Evolutionary conservation across 2,888 invertebrate genomes (phyloP).

Genomic region (Phyllotreta cruciferae): DNA sequence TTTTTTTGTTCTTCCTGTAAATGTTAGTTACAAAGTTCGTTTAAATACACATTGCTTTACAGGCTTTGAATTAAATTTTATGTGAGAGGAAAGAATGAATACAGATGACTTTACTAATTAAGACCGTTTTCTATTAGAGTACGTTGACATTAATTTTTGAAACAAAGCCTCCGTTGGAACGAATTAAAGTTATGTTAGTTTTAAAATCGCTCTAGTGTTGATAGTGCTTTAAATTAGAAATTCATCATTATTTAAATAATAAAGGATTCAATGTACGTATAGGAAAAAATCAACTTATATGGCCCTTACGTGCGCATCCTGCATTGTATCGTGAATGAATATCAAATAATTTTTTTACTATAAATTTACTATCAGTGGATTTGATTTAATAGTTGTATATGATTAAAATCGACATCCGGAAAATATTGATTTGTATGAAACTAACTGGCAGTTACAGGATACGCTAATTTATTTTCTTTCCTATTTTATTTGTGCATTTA

Average conservation of each 20-base stretch:
- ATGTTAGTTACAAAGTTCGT: neutral
- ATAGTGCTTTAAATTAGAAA: neutral
- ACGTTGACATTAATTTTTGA: slow-evolving; percentile 16
- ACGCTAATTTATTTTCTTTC: slow-evolving; percentile 13
- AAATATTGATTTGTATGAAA: neutral
- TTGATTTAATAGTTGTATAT: slow-evolving; percentile 3
- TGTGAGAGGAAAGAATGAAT: slow-evolving; percentile 10
- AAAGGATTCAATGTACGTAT: slow-evolving; percentile 30
- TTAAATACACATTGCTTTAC: slow-evolving; percentile 7
- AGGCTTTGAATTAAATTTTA: slow-evolving; percentile 5
- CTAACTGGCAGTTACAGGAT: neutral
- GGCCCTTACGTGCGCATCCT: slow-evolving; percentile 35
- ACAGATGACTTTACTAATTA: slow-evolving; percentile 19
- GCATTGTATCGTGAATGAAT: slow-evolving; percentile 29
- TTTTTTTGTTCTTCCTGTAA: neutral
- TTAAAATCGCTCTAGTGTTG: slow-evolving; percentile 8
- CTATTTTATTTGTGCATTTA: slow-evolving; percentile 1
- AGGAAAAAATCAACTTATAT: slow-evolving; percentile 33
- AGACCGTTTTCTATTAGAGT: slow-evolving; percentile 5
- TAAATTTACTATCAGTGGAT: slow-evolving; percentile 10
- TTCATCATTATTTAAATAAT: slow-evolving; percentile 2
- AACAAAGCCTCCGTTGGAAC: neutral
- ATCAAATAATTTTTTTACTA: slow-evolving; percentile 20
- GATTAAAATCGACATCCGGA: slow-evolving; percentile 12
- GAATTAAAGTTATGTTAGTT: slow-evolving; percentile 3